phyloP scores from a whole-genome alignment of 2,888 invertebrate genomes.

The Nymphalis polychloros region DNA sequence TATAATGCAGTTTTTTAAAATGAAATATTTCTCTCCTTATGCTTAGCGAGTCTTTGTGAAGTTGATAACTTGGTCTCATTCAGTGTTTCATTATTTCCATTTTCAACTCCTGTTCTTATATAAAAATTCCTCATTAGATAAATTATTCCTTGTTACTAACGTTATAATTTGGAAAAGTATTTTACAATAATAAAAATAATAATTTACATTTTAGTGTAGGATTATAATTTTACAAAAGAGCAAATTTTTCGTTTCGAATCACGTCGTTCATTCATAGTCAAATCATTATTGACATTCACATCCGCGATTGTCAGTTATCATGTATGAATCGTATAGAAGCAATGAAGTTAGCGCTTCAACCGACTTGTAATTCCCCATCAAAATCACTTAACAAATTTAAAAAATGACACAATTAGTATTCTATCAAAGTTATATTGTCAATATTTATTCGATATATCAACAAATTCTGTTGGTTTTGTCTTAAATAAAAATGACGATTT shows the following conservation, averaged over 20 bases:
- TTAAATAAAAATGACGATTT: too few species aligned
- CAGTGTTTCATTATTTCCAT: constrained; percentile 7
- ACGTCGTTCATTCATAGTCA: background rate
- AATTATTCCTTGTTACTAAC: background rate
- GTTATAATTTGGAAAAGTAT: background rate
- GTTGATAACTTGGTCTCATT: constrained; percentile 9
- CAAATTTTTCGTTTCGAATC: background rate
- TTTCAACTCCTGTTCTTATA: constrained; percentile 6
- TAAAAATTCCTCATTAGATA: constrained; percentile 13
- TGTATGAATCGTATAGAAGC: constrained; percentile 1
- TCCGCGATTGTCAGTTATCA: constrained; percentile 12
- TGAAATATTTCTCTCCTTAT: constrained; percentile 12
- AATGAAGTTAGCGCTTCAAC: background rate
- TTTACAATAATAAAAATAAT: background rate
- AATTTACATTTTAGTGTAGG: background rate
- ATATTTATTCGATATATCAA: too few species aligned
- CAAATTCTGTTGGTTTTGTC: too few species aligned
- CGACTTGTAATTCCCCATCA: background rate
- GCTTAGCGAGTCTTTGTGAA: constrained; percentile 8
- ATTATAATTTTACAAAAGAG: background rate
- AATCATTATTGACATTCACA: constrained; percentile 20
- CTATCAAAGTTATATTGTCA: background rate
- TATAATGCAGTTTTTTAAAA: constrained; percentile 6
- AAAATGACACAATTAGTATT: background rate
- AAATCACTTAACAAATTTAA: background rate